Evolutionary conservation across 2,888 invertebrate species (phyloP).

Genomic region (Parasteatoda lunata): DNA sequence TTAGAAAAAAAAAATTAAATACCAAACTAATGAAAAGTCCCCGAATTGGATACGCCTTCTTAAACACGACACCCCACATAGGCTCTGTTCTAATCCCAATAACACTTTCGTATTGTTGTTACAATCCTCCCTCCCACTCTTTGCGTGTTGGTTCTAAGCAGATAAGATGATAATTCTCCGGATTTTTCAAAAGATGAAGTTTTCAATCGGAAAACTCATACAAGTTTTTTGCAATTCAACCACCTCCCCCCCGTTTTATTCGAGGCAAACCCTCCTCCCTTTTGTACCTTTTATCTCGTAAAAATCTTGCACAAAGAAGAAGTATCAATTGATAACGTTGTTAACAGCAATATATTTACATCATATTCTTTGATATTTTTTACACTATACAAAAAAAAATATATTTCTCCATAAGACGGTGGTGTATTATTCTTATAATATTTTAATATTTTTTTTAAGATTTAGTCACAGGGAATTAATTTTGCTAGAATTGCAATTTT

Average conservation of each 20-base stretch:
- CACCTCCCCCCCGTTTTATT: neutral
- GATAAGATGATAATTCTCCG: constrained; percentile 52
- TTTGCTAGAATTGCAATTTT: no score
- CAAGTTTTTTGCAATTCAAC: constrained; percentile 46
- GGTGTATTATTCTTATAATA: no score
- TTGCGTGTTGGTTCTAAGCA: constrained; percentile 31
- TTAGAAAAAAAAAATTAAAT: neutral
- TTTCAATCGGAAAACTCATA: constrained; percentile 40
- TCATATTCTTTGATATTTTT: no score
- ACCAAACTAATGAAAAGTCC: constrained; percentile 56
- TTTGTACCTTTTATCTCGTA: neutral
- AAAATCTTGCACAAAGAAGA: no score
- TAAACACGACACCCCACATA: constrained; percentile 30
- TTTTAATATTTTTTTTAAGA: no score
- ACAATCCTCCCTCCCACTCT: constrained; percentile 3
- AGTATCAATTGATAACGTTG: no score
- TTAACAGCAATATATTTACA: no score
- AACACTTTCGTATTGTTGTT: constrained; percentile 12
- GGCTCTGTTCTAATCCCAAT: constrained; percentile 8
- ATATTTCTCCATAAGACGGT: no score
- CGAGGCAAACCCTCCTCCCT: neutral
- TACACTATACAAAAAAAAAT: no score
- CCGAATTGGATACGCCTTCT: constrained; percentile 60
- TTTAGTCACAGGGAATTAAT: no score
- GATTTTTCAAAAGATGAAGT: constrained; percentile 40